Evolutionary conservation across 1,140 invertebrate species (phyloP), one percentile per base, ranked within the genome.

Genomic region (Eupristina koningsbergeri): DNA sequence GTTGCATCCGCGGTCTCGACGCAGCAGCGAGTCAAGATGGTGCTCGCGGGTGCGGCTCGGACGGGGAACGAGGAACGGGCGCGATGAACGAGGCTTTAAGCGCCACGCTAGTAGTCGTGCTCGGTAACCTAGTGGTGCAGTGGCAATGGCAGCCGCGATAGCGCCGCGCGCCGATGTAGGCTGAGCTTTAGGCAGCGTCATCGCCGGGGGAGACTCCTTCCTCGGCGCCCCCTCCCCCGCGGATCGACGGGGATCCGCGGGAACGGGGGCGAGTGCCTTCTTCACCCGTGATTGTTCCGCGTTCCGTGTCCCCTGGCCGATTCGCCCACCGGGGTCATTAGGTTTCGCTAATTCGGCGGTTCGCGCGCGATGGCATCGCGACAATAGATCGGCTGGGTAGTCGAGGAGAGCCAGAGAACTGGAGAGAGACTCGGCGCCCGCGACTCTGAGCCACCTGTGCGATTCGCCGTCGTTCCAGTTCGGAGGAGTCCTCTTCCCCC

Each of bases 391-490:
- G 53, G 53, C 36, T 22, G 34, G 17, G n/a, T 6, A 22, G n/a
- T 29, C 9, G 29, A 31, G 31, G 74, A 13, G 26, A 58, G 74
- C 3, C n/a, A 45, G 63, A 79, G 63, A 47, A 41, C n/a, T 39
- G 34, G 76, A 78, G 76, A 77, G 41, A 58, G 26, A 74, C 41
- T 22, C 36, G 39, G 15, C 67, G 7, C 15, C 1, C 67, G 67
- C 13, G 34, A 29, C 64, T 73, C 73, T 80, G 67, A 80, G 79
- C 79, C 79, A 80, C 79, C 79, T 80, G 79, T 73, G 36, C 64
- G 64, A 80, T 80, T 80, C 79, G 64, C n/a, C 64, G 79, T 58
- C 67, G 79, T 80, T 80, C 79, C 67, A 80, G 53, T 82, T 85
- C 76, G 79, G 83, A 76, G 80, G 69, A 83, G 81, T 74, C 75